Base-by-base conservation (phyloP, 2,888 invertebrate species). In the Pseudococcus jackbeardsleyi region DNA sequence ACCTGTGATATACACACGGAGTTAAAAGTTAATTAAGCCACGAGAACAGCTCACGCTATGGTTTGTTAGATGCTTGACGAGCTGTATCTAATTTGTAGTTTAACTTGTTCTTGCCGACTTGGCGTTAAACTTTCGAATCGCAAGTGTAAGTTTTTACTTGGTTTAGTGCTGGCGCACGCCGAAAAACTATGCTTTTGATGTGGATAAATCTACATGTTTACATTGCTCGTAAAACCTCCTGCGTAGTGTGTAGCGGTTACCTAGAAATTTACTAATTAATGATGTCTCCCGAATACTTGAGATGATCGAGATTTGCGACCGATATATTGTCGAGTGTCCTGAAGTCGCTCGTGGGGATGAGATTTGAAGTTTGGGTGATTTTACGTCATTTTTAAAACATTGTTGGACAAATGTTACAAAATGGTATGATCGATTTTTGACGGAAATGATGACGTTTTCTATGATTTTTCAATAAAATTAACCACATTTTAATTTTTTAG, bases 61-160 rank as follows among this genome's bases (percentile, higher is more conserved):
- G 68, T 72, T 72, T 72, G 68, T 72, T 72, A 72, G 68, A 33
- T 72, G 68, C 68, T 72, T 33, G 68, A 72, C 68, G 68, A 72
- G 68, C 26, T 72, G 68, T 72, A 72, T 33, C 68, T 72, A 72
- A 72, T 72, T 72, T 72, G 68, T 72, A 72, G 68, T 72, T 72
- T 15, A 72, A 72, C 68, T 72, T 72, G 68, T 72, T 72, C 68
- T 72, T 33, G 68, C 33, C 68, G 68, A 72, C 68, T 72, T 72
- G 68, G 68, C 68, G 33, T 72, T 72, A 72, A 72, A 72, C 68
- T 72, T 72, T 72, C 22, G 0, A 72, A 26, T 72, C 33, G 11
- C 68, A 33, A 33, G 68, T 72, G 26, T 15, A 72, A 72, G 33
- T 72, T 72, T 72, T 72, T 72, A 33, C 33, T 33, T 6, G 15